These are phyloP conservation scores for Mesodorylaimus sp. DNA, from an alignment of 2,888 invertebrate genomes.

Conservation along the genomic window DNA sequence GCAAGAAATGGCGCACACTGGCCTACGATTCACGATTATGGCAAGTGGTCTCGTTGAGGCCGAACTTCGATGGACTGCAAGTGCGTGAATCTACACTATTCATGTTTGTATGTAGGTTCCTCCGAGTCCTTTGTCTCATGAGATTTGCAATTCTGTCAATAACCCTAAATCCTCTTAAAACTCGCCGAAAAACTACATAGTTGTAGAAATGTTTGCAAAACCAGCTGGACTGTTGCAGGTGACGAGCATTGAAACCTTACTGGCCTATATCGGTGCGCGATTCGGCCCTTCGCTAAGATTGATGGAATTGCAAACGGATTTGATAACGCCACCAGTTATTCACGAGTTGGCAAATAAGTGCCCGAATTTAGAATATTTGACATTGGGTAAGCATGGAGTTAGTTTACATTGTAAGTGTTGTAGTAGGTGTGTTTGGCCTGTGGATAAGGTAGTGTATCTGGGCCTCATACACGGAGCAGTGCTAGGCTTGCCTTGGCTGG, in stretches of 20 bases:
- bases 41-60: slow-evolving; percentile 83
- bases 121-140: too few species aligned
- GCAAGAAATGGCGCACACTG: slow-evolving; percentile 83
- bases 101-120: too few species aligned
- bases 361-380: slow-evolving; percentile 81
- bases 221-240: too few species aligned
- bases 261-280: slow-evolving; percentile 63
- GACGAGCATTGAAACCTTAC: slow-evolving; percentile 56
- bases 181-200: too few species aligned
- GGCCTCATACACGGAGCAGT: too few species aligned
- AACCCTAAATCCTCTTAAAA: too few species aligned
- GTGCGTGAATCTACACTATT: slow-evolving; percentile 35
- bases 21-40: slow-evolving; percentile 87
- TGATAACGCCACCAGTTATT: slow-evolving; percentile 84
- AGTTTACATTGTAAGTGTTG: background rate
- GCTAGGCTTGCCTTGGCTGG: too few species aligned
- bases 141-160: too few species aligned
- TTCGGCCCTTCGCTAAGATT: slow-evolving; percentile 69
- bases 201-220: too few species aligned
- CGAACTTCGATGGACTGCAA: slow-evolving; percentile 84
- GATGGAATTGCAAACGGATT: slow-evolving; percentile 79
- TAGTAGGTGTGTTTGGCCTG: too few species aligned
- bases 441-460: background rate
- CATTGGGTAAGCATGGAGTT: slow-evolving; percentile 39
- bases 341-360: slow-evolving; percentile 91